phyloP scores from a whole-genome alignment of 1,140 invertebrate species.

The Drosophila miranda region DNA sequence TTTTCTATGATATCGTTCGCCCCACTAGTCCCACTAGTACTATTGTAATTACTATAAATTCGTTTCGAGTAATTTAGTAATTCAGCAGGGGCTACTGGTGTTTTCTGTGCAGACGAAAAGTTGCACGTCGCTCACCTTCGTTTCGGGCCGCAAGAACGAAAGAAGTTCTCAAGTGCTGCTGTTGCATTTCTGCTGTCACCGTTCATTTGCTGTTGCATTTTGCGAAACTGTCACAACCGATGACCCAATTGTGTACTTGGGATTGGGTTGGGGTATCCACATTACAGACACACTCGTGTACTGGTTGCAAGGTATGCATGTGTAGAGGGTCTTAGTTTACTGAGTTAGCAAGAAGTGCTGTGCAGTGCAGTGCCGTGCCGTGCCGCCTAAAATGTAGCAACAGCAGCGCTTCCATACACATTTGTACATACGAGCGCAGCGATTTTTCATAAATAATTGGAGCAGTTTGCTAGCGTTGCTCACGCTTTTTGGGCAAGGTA shows the following conservation, averaged over 20 bases:
- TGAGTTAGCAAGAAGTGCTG: conserved; percentile 73
- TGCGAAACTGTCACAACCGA: conserved; percentile 57
- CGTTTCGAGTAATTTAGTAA: too few species aligned
- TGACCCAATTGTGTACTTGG: conserved; percentile 56
- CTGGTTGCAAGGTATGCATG: background rate
- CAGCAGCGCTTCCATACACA: conserved; percentile 27
- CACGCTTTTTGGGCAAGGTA: conserved; percentile 48
- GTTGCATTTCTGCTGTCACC: conserved; percentile 58
- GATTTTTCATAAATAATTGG: conserved; percentile 68
- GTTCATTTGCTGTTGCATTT: conserved; percentile 49
- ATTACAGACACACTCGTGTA: too few species aligned
- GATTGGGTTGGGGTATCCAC: conserved; percentile 24
- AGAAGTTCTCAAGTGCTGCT: conserved; percentile 26
- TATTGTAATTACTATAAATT: too few species aligned
- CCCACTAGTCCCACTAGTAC: too few species aligned
- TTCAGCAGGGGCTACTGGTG: too few species aligned
- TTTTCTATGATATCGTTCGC: too few species aligned
- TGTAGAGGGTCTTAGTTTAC: conserved; percentile 46
- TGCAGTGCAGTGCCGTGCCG: background rate
- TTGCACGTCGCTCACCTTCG: too few species aligned
- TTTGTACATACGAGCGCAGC: conserved; percentile 19
- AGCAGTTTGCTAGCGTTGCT: conserved; percentile 56
- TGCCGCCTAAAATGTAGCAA: conserved; percentile 61
- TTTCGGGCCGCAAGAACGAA: background rate
- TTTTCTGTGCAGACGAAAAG: too few species aligned